Base-by-base conservation (phyloP, 2,113 vertebrate genomes). In the Garra rufa region DNA sequence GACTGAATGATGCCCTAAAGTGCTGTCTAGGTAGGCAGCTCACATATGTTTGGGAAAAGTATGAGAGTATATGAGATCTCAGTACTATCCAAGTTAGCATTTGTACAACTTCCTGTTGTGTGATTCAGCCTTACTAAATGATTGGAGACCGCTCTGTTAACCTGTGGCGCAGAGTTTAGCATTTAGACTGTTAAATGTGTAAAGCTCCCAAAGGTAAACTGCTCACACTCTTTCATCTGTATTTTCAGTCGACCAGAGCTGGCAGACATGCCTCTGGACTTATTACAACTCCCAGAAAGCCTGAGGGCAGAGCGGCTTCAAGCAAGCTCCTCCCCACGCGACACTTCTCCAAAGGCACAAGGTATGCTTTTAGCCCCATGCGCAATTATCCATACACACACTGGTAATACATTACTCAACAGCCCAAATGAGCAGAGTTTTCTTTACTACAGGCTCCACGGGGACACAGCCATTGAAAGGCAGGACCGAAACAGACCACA, bases 261-360 rank as follows among this genome's bases (percentile, higher is more conserved):
- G 46, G 89, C 94, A 34, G 95, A 95, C 80, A 95, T 91, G 0
- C 94, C 95, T 19, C 91, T 97, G 92, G 96, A 97, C 26, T 83
- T 96, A 76, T 93, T 95, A 85, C 96, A 97, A 90, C 93, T 97
- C 8, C 95, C 96, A 1, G 95, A 95, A 88, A 91, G 89, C 30
- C 82, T 95, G 11, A 87, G 92, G 83, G 93, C 91, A 3, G 94
- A 93, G 88, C 89, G 93, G 1, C 86, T 91, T 77, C 90, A 92
- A 2, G 84, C 89, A 2, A 92, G 90, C 89, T 91, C 94, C 15
- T 89, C 94, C 1, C 81, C 74, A 0, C 81, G 90, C 0, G 89
- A 93, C 79, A 88, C 86, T 10, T 93, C 93, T 84, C 89, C 94
- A 0, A 95, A 93, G 82, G 74, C 88, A 85, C 88, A 92, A 89